These are phyloP conservation scores for Valencia hispanica DNA, from an alignment of 2,797 vertebrate genomes.

Conservation along the genomic window DNA sequence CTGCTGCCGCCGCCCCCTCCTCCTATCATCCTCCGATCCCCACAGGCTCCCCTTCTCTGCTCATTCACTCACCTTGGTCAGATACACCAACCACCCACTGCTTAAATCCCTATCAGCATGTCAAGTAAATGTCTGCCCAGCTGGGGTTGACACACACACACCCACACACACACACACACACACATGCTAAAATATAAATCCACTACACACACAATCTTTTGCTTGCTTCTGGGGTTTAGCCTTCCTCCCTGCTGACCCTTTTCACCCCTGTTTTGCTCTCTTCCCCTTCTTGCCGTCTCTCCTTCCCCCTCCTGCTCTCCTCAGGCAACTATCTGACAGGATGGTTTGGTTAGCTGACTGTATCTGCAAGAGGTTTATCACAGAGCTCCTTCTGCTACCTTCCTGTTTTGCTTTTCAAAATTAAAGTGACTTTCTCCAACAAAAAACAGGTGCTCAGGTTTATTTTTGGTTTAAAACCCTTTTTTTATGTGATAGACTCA, in stretches of 20 bases:
- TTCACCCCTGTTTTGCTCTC: slow-evolving; percentile 73
- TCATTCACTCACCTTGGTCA: slow-evolving; percentile 82
- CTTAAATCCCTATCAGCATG: slow-evolving; percentile 89
- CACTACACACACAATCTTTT: slow-evolving; percentile 71
- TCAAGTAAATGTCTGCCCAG: slow-evolving; percentile 88
- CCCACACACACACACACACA: slow-evolving; percentile 39
- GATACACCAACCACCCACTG: slow-evolving; percentile 84
- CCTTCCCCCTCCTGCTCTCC: slow-evolving; percentile 65
- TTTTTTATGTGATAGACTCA: neutral
- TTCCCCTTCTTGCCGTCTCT: slow-evolving; percentile 59
- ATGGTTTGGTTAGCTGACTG: slow-evolving; percentile 73
- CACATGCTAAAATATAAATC: slow-evolving; percentile 66
- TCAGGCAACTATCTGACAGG: slow-evolving; percentile 73
- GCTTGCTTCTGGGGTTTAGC: slow-evolving; percentile 81
- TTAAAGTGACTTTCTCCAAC: slow-evolving; percentile 51
- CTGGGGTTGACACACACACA: slow-evolving; percentile 79
- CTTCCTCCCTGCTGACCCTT: slow-evolving; percentile 78
- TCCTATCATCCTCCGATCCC: slow-evolving; percentile 63
- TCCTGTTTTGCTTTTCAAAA: slow-evolving; percentile 62
- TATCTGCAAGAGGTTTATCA: slow-evolving; percentile 74
- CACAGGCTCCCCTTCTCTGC: slow-evolving; percentile 69
- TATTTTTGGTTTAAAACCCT: slow-evolving; percentile 47
- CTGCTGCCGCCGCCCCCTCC: slow-evolving; percentile 14
- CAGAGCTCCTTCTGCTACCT: slow-evolving; percentile 48
- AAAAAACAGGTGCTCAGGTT: slow-evolving; percentile 42